phyloP scores from a whole-genome alignment of 2,113 vertebrate genomes.

The Tonatia bakeri region DNA sequence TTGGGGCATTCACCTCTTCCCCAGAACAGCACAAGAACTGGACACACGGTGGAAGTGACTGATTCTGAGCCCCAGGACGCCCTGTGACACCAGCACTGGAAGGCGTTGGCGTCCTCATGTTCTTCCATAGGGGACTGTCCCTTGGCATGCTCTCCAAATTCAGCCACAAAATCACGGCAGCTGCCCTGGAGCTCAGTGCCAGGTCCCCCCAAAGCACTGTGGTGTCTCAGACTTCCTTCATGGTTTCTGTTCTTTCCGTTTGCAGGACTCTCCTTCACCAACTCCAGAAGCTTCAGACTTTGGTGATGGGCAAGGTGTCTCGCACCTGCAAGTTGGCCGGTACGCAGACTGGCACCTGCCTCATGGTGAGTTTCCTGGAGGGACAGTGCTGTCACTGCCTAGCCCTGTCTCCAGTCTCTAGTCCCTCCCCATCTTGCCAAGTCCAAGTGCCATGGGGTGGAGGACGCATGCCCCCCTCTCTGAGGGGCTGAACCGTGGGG shows the following conservation, averaged over 20 bases:
- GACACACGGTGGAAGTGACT: background rate
- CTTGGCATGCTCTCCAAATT: background rate
- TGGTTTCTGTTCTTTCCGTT: background rate
- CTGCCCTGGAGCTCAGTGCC: background rate
- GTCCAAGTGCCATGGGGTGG: background rate
- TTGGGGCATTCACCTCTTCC: background rate
- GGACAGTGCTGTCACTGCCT: accelerated
- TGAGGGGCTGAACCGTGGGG: accelerated
- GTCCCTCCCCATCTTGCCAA: background rate
- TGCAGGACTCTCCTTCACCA: slow-evolving; percentile 96
- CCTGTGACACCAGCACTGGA: accelerated
- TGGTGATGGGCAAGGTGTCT: slow-evolving; percentile 93
- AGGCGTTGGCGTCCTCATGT: background rate
- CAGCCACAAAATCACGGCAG: background rate
- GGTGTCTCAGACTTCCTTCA: background rate
- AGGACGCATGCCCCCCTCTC: background rate
- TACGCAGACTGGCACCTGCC: slow-evolving; percentile 96
- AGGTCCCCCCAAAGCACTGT: background rate
- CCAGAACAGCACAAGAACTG: background rate
- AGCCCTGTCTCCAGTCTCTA: too few species aligned
- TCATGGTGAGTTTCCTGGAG: slow-evolving; percentile 87
- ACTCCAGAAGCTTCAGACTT: slow-evolving; percentile 93
- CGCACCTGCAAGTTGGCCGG: slow-evolving; percentile 91
- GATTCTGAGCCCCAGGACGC: background rate
- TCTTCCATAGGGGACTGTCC: background rate